These are phyloP conservation scores for Synanthedon vespiformis DNA, from an alignment of 2,888 invertebrate species.

Conservation along the genomic window DNA sequence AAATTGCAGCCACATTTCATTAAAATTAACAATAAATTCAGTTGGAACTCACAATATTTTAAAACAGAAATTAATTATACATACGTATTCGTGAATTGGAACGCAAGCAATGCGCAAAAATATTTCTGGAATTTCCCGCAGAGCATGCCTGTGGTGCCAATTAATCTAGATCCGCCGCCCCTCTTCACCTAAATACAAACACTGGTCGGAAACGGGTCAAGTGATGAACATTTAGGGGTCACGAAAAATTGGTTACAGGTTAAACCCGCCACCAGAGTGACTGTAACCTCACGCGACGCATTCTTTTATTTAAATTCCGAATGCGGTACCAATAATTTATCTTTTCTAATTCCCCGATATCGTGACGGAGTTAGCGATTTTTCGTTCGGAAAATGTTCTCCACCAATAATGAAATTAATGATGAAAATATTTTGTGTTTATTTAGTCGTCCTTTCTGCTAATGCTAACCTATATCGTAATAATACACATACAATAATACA, in stretches of 20 bases:
- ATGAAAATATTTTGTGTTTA: no score
- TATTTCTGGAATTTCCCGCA: constrained; percentile 13
- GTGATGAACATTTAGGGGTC: constrained; percentile 8
- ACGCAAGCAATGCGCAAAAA: constrained; percentile 11
- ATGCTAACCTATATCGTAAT: no score
- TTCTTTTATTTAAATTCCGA: constrained; percentile 14
- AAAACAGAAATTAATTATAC: constrained; percentile 3
- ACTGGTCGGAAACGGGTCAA: constrained; percentile 4
- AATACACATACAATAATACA: no score
- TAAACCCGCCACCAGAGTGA: constrained; percentile 12
- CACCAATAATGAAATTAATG: no score
- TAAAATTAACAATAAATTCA: no score
- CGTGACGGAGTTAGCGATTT: constrained; percentile 1
- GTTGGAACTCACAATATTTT: neutral
- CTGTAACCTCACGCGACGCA: constrained; percentile 15
- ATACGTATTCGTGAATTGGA: constrained; percentile 12
- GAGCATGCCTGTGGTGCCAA: constrained; percentile 12
- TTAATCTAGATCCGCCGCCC: constrained; percentile 7
- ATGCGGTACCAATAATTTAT: constrained; percentile 11
- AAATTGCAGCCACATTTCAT: no score
- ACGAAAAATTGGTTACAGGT: constrained; percentile 7
- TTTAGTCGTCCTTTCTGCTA: no score
- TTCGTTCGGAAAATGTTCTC: neutral
- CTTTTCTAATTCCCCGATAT: constrained; percentile 13
- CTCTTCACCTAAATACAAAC: constrained; percentile 2